phyloP scores from a whole-genome alignment of 2,797 vertebrate genomes.

The Danio choprae region DNA sequence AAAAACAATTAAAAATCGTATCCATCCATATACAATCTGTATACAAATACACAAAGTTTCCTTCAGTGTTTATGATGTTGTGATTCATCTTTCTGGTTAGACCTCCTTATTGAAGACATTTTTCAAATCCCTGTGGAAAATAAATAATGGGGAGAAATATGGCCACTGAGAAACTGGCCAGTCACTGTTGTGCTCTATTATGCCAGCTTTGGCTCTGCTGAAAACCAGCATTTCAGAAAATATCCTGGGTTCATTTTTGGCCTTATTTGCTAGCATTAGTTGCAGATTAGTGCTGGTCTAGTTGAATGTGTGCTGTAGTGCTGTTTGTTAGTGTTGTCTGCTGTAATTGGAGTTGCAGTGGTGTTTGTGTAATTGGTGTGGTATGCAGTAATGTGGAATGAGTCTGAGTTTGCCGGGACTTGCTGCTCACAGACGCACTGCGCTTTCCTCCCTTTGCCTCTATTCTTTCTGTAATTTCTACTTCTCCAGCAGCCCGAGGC shows the following conservation, averaged over 20 bases:
- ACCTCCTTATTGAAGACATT: slow-evolving; percentile 6
- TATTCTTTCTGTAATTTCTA: slow-evolving; percentile 61
- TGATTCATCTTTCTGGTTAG: not conserved
- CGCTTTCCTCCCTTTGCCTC: slow-evolving; percentile 78
- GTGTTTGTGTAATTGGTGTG: slow-evolving; percentile 76
- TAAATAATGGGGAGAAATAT: not conserved
- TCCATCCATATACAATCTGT: too few relatives aligned
- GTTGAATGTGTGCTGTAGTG: slow-evolving; percentile 16
- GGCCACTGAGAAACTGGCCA: slow-evolving; percentile 6
- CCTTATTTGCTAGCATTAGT: not conserved
- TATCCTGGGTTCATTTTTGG: not conserved
- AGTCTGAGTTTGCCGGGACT: slow-evolving; percentile 86
- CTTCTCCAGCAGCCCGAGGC: slow-evolving; percentile 82
- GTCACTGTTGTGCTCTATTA: slow-evolving; percentile 12
- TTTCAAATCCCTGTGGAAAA: slow-evolving; percentile 7
- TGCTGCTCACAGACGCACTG: slow-evolving; percentile 79
- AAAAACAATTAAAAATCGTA: too few relatives aligned
- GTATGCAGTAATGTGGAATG: slow-evolving; percentile 75
- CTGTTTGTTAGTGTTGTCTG: slow-evolving; percentile 35
- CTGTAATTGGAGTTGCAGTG: slow-evolving; percentile 54
- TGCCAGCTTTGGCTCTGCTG: not conserved
- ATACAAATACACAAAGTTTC: not conserved
- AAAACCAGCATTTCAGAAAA: not conserved
- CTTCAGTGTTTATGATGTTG: not conserved
- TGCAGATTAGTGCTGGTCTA: not conserved